Evolutionary conservation across 2,113 vertebrate genomes (phyloP).

Genomic region (Copsychus sechellarum): DNA sequence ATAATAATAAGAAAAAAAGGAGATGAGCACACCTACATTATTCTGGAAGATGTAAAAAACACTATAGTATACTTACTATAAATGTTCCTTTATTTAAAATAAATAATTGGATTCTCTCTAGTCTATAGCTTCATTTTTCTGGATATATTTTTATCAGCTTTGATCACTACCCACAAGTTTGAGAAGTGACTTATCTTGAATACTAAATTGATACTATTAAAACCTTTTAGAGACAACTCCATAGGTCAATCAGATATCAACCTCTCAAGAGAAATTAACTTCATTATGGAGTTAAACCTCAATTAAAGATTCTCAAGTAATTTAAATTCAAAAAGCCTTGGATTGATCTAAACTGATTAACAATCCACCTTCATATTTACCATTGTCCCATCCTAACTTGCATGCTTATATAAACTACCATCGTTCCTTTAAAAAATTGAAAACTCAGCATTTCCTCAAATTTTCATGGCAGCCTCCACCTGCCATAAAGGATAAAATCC

Average conservation of each 20-base stretch:
- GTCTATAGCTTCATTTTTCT: neutral
- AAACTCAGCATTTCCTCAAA: neutral
- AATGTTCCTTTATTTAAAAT: neutral
- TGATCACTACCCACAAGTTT: neutral
- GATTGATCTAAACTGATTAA: neutral
- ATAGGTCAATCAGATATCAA: neutral
- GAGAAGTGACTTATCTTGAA: neutral
- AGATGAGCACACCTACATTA: neutral
- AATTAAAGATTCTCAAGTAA: neutral
- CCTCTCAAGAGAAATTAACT: neutral
- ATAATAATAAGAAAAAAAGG: neutral
- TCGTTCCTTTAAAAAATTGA: neutral
- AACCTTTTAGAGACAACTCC: neutral
- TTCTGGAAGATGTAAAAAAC: neutral
- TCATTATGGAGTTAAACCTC: neutral
- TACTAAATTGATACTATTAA: neutral
- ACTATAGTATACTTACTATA: neutral
- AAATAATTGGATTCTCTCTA: neutral
- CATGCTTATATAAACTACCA: neutral
- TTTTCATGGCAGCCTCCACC: neutral
- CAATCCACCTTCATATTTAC: neutral
- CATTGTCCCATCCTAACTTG: neutral
- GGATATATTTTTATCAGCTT: neutral
- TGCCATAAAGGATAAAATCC: neutral
- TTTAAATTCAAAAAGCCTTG: neutral